Evolutionary conservation across 2,797 vertebrate genomes (phyloP).

Genomic region (Crocidura indochinensis): DNA sequence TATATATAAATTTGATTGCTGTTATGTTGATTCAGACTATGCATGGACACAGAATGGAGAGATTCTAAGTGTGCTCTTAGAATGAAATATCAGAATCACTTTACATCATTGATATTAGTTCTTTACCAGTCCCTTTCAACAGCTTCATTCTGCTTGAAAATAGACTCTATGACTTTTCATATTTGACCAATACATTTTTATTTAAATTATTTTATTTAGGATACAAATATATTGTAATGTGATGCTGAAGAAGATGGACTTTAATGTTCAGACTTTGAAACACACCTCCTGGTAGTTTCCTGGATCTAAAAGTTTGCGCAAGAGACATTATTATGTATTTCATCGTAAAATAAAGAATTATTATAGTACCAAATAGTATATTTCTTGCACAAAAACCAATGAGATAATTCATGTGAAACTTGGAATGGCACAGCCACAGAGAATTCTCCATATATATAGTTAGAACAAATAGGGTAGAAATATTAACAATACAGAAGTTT

Average conservation of each 20-base stretch:
- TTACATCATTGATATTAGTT: neutral
- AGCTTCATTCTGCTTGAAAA: conserved; percentile 31
- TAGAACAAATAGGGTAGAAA: neutral
- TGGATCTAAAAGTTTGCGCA: neutral
- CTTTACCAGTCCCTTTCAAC: conserved; percentile 1
- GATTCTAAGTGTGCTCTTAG: neutral
- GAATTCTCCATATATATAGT: neutral
- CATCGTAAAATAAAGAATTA: neutral
- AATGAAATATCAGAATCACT: neutral
- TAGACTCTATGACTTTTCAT: neutral
- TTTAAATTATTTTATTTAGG: neutral
- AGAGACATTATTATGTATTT: neutral
- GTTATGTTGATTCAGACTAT: neutral
- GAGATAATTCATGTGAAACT: neutral
- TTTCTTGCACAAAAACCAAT: neutral
- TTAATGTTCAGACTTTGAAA: neutral
- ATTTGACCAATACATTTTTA: neutral
- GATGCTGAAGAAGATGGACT: neutral
- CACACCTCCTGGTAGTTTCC: neutral
- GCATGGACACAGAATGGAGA: neutral
- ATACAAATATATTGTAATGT: neutral
- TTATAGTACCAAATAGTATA: neutral
- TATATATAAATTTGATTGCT: neutral
- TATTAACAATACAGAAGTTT: neutral
- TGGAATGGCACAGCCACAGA: neutral